These are phyloP conservation scores for Zophobas atratus DNA, from an alignment of 1,140 invertebrate species.

Conservation along the genomic window DNA sequence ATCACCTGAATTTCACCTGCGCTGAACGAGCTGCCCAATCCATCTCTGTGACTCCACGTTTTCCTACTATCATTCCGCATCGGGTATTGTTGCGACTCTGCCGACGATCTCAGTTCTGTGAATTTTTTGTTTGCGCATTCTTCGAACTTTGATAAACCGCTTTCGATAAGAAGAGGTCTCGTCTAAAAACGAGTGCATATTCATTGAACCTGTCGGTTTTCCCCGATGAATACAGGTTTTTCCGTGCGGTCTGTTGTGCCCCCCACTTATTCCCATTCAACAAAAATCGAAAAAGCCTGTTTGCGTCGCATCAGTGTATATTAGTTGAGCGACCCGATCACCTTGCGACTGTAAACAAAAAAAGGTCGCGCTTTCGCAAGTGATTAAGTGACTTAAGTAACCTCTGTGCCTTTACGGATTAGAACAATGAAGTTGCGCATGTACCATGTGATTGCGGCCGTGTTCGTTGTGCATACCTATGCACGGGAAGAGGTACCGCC, in stretches of 20 bases:
- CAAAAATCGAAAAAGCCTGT: conserved; percentile 35
- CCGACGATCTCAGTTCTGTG: neutral
- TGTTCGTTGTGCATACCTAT: neutral
- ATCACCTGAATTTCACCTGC: neutral
- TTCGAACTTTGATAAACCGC: neutral
- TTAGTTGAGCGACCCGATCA: conserved; percentile 23
- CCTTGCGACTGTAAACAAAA: neutral
- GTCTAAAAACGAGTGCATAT: neutral
- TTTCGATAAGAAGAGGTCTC: conserved; percentile 1
- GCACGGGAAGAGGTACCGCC: neutral
- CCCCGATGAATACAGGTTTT: neutral
- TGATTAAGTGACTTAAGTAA: neutral
- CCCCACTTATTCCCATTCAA: neutral
- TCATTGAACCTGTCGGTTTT: neutral
- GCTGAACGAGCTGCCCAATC: conserved; percentile 1
- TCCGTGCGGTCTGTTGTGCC: neutral
- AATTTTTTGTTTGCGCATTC: neutral
- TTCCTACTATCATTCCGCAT: conserved; percentile 18
- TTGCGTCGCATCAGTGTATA: conserved; percentile 12
- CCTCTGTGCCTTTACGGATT: neutral
- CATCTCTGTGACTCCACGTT: neutral
- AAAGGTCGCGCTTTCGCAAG: conserved; percentile 19
- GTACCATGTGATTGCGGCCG: neutral
- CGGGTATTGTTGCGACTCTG: neutral
- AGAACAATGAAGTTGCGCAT: conserved; percentile 12